phyloP scores from a whole-genome alignment of 2,113 vertebrate genomes.

The Lagenorhynchus albirostris region DNA sequence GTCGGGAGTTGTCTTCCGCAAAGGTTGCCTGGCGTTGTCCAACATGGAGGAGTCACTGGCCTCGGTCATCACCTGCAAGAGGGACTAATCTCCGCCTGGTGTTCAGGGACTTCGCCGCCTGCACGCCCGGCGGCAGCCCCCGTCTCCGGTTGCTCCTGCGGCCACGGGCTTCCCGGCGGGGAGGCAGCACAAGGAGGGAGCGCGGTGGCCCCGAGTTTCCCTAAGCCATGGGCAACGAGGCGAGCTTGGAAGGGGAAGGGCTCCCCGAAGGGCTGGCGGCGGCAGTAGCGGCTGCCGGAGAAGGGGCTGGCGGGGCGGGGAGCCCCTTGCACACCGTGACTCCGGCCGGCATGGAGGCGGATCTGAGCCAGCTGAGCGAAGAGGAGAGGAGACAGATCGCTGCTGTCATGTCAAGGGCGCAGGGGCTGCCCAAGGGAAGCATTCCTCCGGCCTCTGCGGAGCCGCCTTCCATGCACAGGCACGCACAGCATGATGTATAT shows the following conservation, averaged over 20 bases:
- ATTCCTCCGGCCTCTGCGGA: constrained; percentile 75
- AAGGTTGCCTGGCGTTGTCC: constrained; percentile 41
- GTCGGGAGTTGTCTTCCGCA: constrained; percentile 16
- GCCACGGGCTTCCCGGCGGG: constrained; percentile 19
- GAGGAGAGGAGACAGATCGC: constrained; percentile 93
- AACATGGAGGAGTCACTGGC: constrained; percentile 70
- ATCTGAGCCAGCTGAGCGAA: constrained; percentile 93
- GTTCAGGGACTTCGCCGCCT: neutral
- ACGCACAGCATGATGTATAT: constrained; percentile 83
- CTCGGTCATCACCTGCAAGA: constrained; percentile 27
- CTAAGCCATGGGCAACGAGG: constrained; percentile 96
- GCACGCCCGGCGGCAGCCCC: constrained; percentile 25
- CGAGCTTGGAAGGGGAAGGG: constrained; percentile 94
- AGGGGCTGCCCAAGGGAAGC: constrained; percentile 90
- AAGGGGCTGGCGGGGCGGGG: constrained; percentile 85
- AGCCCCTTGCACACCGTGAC: constrained; percentile 83
- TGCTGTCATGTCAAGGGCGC: constrained; percentile 95
- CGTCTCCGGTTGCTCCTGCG: neutral
- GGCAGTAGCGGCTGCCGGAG: constrained; percentile 64
- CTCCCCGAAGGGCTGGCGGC: constrained; percentile 89
- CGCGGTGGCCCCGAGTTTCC: neutral
- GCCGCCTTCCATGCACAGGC: constrained; percentile 88
- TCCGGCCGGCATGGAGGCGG: constrained; percentile 88
- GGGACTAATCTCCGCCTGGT: neutral
- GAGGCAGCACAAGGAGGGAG: constrained; percentile 3